Evolutionary conservation across 1,140 invertebrate species (phyloP).

Genomic region (Drosophila eugracilis): DNA sequence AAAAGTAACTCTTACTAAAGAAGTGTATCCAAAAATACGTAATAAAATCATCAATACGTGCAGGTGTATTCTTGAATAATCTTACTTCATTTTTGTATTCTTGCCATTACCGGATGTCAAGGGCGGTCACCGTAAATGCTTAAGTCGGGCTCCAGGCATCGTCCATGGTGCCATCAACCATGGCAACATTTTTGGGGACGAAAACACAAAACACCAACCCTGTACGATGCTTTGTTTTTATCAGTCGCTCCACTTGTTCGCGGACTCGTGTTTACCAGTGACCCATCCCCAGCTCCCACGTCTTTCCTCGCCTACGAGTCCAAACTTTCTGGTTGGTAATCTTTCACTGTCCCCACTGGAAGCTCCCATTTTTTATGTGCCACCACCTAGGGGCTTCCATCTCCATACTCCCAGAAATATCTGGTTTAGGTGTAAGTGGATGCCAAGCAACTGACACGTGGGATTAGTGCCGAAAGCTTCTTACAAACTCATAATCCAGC

Average conservation of each 20-base stretch:
- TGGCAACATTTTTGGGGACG: conserved; percentile 14
- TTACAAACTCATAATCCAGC: conserved; percentile 30
- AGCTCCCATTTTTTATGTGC: conserved; percentile 16
- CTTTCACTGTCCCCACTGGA: conserved; percentile 24
- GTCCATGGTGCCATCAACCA: conserved; percentile 34
- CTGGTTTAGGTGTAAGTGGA: conserved; percentile 32
- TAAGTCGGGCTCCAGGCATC: conserved; percentile 38
- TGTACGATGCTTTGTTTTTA: conserved; percentile 69
- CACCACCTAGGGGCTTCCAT: neutral
- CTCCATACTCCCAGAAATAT: neutral
- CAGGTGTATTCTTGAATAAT: no score
- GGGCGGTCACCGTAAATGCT: conserved; percentile 43
- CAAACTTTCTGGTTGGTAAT: conserved; percentile 43
- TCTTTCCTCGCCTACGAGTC: no score
- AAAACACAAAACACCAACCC: conserved; percentile 37
- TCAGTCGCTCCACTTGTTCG: conserved; percentile 53
- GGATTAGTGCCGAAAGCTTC: conserved; percentile 29
- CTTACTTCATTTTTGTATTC: no score
- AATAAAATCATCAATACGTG: no score
- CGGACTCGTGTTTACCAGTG: conserved; percentile 32
- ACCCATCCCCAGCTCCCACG: conserved; percentile 3
- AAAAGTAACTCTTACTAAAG: no score
- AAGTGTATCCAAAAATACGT: no score
- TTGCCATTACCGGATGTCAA: no score
- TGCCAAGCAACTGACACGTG: conserved; percentile 35